Base-by-base conservation (phyloP, 2,888 invertebrate genomes). In the Cartodere bifasciata region DNA sequence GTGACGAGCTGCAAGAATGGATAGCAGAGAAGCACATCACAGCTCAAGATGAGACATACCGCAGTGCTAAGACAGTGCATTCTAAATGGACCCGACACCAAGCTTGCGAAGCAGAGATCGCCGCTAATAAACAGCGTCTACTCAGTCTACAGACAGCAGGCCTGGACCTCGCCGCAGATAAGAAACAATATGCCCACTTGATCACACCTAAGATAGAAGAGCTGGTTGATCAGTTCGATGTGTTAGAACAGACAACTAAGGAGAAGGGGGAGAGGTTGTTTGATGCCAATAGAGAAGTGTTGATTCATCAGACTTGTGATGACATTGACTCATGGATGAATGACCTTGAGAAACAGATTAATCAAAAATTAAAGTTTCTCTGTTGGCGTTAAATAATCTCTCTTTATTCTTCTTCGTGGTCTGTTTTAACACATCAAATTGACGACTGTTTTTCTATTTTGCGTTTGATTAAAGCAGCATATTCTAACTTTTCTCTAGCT, bases 71-170 rank as follows among this genome's bases (percentile, higher is more conserved):
- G 63, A 98, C 97, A 1, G 90, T 99, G 36, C 98, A 99, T 62
- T 94, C 94, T 43, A 99, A 99, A 60, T 99, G 97, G 88, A 94
- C 97, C 2, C 73, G 97, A 32, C 98, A 99, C 65, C 97, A 99
- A 63, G 98, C 98, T 0, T 99, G 98, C 63, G 97, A 97, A 62
- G 92, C 95, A 0, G 99, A 99, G 65, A 92, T 99, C 43, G 91
- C 87, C 5, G 91, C 98, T 28, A 99, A 99, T 56, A 91, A 92
- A 56, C 90, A 91, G 57, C 75, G 92, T 26, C 63, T 88, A 2
- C 76, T 76, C 45, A 84, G 85, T 39, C 72, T 88, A 16, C 83
- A 88, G 51, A 80, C 82, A 59, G 84, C 88, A 14, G 94, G 92
- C 10, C 81, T 88, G 49, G 88, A 90, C 46, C 65, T 97, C 35